Conservation (phyloP, 2,113 vertebrate genomes). For the Nesogale talazaci region DNA sequence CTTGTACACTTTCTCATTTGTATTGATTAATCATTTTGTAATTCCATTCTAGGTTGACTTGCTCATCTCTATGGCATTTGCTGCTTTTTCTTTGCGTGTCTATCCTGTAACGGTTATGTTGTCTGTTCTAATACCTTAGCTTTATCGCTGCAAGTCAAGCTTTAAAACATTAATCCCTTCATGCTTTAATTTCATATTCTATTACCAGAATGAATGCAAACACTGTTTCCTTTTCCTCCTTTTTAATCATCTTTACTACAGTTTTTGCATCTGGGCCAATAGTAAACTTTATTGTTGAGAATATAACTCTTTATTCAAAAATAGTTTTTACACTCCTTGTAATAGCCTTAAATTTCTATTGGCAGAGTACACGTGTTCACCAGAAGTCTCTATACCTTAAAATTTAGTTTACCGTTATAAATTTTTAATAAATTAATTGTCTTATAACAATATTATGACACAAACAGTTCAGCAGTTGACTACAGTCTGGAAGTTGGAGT, state of each 20-base stretch:
- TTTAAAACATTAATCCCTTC: slow-evolving; percentile 90
- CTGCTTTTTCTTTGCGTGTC: slow-evolving; percentile 89
- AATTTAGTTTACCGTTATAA: not conserved
- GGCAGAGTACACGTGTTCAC: slow-evolving; percentile 73
- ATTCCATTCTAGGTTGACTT: slow-evolving; percentile 91
- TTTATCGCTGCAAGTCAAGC: slow-evolving; percentile 90
- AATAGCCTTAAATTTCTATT: slow-evolving; percentile 70
- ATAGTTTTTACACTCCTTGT: slow-evolving; percentile 74
- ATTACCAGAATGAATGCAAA: slow-evolving; percentile 89
- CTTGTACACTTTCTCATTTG: slow-evolving; percentile 89
- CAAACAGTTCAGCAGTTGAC: not conserved
- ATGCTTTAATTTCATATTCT: slow-evolving; percentile 91
- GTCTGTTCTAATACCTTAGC: slow-evolving; percentile 88
- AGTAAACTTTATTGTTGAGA: slow-evolving; percentile 82
- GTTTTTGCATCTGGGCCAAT: slow-evolving; percentile 83
- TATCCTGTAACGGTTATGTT: slow-evolving; percentile 88
- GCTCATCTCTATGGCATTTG: slow-evolving; percentile 90
- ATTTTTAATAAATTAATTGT: not conserved
- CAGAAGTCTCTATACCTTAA: slow-evolving; percentile 53
- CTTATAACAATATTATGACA: not conserved
- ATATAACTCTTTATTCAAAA: slow-evolving; percentile 60
- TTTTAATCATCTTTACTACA: slow-evolving; percentile 87
- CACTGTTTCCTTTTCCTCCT: slow-evolving; percentile 84
- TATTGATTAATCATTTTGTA: slow-evolving; percentile 95
- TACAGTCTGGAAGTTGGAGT: not conserved